phyloP scores from a whole-genome alignment of 2,888 invertebrate species.

The Lissonota sp. region DNA sequence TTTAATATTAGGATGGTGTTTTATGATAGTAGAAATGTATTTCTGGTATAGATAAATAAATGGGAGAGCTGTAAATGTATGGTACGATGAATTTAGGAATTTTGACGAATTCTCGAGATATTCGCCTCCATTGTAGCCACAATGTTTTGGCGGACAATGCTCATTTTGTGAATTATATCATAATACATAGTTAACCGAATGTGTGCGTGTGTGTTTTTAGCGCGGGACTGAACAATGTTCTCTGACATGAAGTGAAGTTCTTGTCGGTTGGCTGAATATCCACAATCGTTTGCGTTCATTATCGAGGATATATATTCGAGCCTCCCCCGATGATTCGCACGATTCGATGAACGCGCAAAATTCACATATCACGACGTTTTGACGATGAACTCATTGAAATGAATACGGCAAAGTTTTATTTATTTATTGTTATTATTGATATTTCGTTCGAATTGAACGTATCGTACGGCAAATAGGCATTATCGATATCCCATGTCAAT shows the following conservation, averaged over 20 bases:
- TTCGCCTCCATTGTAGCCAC: conserved; percentile 26
- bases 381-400: not conserved
- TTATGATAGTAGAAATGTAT: too few species aligned
- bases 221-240: conserved; percentile 20
- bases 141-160: conserved; percentile 6
- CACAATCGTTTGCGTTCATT: conserved; percentile 39
- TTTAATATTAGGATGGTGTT: too few species aligned
- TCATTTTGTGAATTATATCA: conserved; percentile 19
- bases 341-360: not conserved
- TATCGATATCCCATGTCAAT: not conserved
- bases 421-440: not conserved
- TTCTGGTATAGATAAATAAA: too few species aligned
- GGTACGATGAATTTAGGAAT: conserved; percentile 51
- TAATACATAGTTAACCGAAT: conserved; percentile 3
- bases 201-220: not conserved
- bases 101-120: conserved; percentile 63
- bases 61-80: conserved; percentile 28
- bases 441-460: not conserved
- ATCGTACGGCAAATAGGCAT: not conserved
- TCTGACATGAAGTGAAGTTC: conserved; percentile 38
- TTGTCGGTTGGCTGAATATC: conserved; percentile 45
- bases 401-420: not conserved
- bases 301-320: conserved; percentile 53
- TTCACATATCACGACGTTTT: not conserved
- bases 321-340: conserved; percentile 6